These are phyloP conservation scores for Hyalella azteca DNA, from an alignment of 2,888 invertebrate genomes.

Conservation along the genomic window DNA sequence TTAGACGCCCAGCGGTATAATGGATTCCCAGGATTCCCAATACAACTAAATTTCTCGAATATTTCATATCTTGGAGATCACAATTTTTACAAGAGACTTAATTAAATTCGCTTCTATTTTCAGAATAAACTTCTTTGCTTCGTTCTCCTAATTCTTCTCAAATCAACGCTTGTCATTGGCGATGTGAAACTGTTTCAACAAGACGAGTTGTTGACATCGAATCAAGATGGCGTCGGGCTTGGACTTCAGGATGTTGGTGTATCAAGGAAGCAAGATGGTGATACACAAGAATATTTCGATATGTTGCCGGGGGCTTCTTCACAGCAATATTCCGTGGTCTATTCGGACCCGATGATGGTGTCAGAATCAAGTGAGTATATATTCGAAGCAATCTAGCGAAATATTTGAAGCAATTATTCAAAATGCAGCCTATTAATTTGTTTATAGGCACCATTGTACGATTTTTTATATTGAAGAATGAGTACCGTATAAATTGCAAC, in stretches of 20 bases:
- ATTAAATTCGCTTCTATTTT: not conserved
- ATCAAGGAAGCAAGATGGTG: not conserved
- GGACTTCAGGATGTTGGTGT: not conserved
- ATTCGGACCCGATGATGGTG: conserved; percentile 19
- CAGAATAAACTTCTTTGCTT: not conserved
- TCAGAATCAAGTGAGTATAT: conserved; percentile 17
- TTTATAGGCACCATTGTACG: too few relatives aligned
- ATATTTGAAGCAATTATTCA: too few relatives aligned
- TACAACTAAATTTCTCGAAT: too few relatives aligned
- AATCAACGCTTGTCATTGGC: not conserved
- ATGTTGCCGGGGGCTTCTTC: not conserved
- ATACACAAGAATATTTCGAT: not conserved
- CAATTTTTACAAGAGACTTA: too few relatives aligned
- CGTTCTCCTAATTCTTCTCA: not conserved
- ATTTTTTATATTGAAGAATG: too few relatives aligned
- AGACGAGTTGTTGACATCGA: not conserved
- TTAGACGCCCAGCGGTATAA: too few relatives aligned
- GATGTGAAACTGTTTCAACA: not conserved
- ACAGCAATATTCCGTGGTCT: not conserved
- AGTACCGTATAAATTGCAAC: too few relatives aligned
- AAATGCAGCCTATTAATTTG: too few relatives aligned
- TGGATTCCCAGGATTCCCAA: too few relatives aligned
- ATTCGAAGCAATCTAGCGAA: too few relatives aligned
- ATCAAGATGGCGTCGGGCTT: not conserved
- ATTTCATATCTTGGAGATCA: too few relatives aligned